Evolutionary conservation across 2,888 invertebrate genomes (phyloP).

Genomic region (Chloromyia formosa): DNA sequence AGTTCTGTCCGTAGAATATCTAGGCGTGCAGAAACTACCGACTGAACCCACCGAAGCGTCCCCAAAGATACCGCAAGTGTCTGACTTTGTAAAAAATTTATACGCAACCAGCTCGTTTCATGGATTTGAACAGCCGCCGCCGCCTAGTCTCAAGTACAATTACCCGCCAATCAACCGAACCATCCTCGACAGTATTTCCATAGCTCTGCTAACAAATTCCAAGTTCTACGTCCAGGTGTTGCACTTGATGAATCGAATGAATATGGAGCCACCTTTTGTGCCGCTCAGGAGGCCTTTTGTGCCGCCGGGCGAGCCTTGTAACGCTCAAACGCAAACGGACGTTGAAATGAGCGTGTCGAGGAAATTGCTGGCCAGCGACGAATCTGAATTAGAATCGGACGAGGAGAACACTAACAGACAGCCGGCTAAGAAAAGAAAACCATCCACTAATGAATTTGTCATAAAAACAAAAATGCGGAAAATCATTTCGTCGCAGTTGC

Average conservation of each 20-base stretch:
- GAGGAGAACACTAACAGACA: slow-evolving; percentile 53
- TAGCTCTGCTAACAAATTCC: slow-evolving; percentile 77
- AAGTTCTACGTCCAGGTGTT: slow-evolving; percentile 86
- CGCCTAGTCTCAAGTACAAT: slow-evolving; percentile 77
- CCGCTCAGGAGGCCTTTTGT: slow-evolving; percentile 52
- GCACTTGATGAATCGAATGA: slow-evolving; percentile 96
- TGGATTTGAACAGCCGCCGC: slow-evolving; percentile 79
- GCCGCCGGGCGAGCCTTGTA: slow-evolving; percentile 44
- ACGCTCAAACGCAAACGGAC: slow-evolving; percentile 58
- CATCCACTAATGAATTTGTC: slow-evolving; percentile 32
- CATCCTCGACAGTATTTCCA: slow-evolving; percentile 80
- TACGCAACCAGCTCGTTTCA: slow-evolving; percentile 70
- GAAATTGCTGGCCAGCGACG: slow-evolving; percentile 53
- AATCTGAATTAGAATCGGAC: slow-evolving; percentile 62
- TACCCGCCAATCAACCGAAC: slow-evolving; percentile 81
- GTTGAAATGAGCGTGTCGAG: not conserved
- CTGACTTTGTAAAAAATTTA: slow-evolving; percentile 68
- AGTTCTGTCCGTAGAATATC: slow-evolving; percentile 77
- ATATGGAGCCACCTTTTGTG: slow-evolving; percentile 84
- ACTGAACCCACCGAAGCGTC: slow-evolving; percentile 52
- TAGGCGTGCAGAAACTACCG: slow-evolving; percentile 62
- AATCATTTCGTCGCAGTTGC: slow-evolving; percentile 53
- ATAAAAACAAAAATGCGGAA: slow-evolving; percentile 55
- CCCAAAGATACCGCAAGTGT: slow-evolving; percentile 62
- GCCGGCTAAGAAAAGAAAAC: slow-evolving; percentile 45